Evolutionary conservation across 2,797 vertebrate species (phyloP), one percentile per base, ranked within the genome.

Genomic region (Malacoctenus gilli): DNA sequence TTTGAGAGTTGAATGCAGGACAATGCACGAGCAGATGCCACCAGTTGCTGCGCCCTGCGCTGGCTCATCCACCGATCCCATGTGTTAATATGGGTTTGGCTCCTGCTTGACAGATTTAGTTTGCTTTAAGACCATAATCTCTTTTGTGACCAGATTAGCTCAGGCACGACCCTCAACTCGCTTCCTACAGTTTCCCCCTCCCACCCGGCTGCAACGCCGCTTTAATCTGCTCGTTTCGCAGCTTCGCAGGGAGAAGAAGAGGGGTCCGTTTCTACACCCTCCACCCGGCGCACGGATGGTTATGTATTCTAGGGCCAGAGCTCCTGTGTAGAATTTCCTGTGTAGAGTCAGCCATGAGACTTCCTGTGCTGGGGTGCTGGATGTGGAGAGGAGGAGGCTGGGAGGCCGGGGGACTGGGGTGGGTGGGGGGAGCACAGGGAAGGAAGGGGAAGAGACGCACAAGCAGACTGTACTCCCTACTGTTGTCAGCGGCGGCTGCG

Each of bases 271-370:
- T 60, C 61, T 58, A 56, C 58, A 59, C 63, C 14, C 52, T 2
- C 25, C 22, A 23, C 44, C 36, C 20, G 15, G 42, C 4, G 16
- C 55, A 68, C 47, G 40, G 16, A 59, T 59, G 43, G 54, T 76
- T 83, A 85, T 80, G 20, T 69, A 70, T 75, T 80, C 66, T 52
- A 0, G 12, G 56, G 83, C 82, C 83, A 80, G 78, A n/a, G 80
- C 72, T 73, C 84, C 69, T 83, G 77, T 79, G 84, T 68, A 82
- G 87, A 86, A 83, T 87, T 87, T 91, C 89, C 89, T 90, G 88
- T 87, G 79, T 76, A 70, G 78, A 72, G 80, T 78, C 73, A 37
- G 82, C 77, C 75, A 72, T 77, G 82, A 89, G 82, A 88, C 89
- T 91, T 91, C 89, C 88, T 89, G 84, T 81, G 2, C 68, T 79